Evolutionary conservation across 2,113 vertebrate genomes (phyloP).

Genomic region (Blennius ocellaris): DNA sequence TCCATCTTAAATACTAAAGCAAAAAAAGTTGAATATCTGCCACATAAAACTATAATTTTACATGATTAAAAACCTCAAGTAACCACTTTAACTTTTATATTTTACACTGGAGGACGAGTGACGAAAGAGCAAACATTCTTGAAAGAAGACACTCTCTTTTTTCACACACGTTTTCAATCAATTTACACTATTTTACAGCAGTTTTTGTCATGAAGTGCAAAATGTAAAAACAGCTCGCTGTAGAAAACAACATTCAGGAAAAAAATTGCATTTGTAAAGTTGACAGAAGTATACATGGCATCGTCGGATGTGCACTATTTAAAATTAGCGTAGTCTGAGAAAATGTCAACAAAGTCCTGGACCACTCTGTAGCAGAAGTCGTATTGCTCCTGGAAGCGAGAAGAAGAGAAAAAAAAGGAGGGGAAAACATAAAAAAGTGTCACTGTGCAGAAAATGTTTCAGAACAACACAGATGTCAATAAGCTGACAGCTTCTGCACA

Average conservation of each 20-base stretch:
- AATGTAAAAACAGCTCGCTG: slow-evolving; percentile 71
- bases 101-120: slow-evolving; percentile 28
- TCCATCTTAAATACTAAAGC: slow-evolving; percentile 13
- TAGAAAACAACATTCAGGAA: slow-evolving; percentile 75
- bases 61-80: slow-evolving; percentile 20
- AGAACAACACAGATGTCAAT: slow-evolving; percentile 27
- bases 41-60: slow-evolving; percentile 13
- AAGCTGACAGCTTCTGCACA: slow-evolving; percentile 28
- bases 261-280: slow-evolving; percentile 66
- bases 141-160: slow-evolving; percentile 31
- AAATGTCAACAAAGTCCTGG: slow-evolving; percentile 99
- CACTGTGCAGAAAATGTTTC: slow-evolving; percentile 22
- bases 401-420: slow-evolving; percentile 32
- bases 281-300: slow-evolving; percentile 28
- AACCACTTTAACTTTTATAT: slow-evolving; percentile 28
- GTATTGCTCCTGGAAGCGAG: slow-evolving; percentile 93
- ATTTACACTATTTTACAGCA: slow-evolving; percentile 65
- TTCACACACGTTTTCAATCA: slow-evolving; percentile 42
- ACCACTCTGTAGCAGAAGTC: slow-evolving; percentile 99
- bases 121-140: slow-evolving; percentile 45
- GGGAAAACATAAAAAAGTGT: slow-evolving; percentile 23
- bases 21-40: slow-evolving; percentile 17
- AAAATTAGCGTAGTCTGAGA: slow-evolving; percentile 99
- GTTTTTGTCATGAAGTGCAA: slow-evolving; percentile 63
- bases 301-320: slow-evolving; percentile 89